These are phyloP conservation scores for Sternarchorhynchus goeldii DNA, from an alignment of 2,797 vertebrate genomes.

Conservation along the genomic window DNA sequence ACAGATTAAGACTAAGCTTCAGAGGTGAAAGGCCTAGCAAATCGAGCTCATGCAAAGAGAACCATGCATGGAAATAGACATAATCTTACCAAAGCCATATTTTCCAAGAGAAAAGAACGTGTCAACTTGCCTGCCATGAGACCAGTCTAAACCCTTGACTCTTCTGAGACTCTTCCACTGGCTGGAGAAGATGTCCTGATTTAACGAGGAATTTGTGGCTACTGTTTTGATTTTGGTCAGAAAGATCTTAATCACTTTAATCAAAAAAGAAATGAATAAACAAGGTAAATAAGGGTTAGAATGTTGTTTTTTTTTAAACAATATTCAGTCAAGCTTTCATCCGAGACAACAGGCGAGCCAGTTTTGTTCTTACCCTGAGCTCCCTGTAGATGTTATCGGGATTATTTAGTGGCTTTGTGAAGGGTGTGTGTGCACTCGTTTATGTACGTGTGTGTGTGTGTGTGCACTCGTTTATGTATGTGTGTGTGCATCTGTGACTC, in stretches of 20 bases:
- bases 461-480: background rate
- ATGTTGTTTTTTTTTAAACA: conserved; percentile 59
- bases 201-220: conserved; percentile 38
- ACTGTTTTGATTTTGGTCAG: conserved; percentile 59
- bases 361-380: conserved; percentile 36
- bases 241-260: conserved; percentile 62
- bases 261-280: too few species aligned
- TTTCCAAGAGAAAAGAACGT: conserved; percentile 71
- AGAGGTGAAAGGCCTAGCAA: conserved; percentile 78
- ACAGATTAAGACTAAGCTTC: conserved; percentile 75
- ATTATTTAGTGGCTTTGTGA: conserved; percentile 34
- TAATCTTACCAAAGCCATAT: conserved; percentile 80
- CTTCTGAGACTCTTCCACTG: conserved; percentile 67
- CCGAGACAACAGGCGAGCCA: conserved; percentile 47
- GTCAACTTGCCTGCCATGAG: conserved; percentile 71
- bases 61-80: conserved; percentile 75
- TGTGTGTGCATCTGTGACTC: background rate
- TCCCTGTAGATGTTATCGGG: conserved; percentile 52
- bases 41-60: conserved; percentile 70
- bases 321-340: conserved; percentile 52
- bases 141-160: conserved; percentile 72
- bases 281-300: conserved; percentile 72
- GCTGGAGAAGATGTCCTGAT: conserved; percentile 67
- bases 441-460: background rate
- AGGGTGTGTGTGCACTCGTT: background rate